These are phyloP conservation scores for Bubalus kerabau DNA, from an alignment of 2,113 vertebrate species.

Conservation along the genomic window DNA sequence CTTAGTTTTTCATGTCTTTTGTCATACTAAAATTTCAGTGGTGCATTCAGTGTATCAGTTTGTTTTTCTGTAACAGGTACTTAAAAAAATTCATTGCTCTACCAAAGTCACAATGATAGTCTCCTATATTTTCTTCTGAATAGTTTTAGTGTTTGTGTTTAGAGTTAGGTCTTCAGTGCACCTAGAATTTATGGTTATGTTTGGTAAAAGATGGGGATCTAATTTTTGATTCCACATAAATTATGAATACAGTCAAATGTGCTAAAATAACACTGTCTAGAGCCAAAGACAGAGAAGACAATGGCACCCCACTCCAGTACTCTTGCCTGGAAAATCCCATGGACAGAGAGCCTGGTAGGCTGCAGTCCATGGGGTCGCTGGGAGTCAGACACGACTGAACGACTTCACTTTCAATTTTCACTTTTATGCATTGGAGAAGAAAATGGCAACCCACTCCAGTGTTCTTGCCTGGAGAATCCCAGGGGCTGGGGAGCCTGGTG, in stretches of 20 bases:
- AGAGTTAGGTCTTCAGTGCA: neutral
- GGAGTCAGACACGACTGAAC: too few species aligned
- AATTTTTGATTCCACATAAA: constrained; percentile 11
- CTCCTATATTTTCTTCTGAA: neutral
- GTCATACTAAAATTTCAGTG: neutral
- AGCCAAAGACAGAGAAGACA: neutral
- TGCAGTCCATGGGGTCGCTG: too few species aligned
- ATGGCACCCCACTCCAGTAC: too few species aligned
- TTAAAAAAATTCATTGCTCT: neutral
- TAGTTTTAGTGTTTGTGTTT: neutral
- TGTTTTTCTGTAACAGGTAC: neutral
- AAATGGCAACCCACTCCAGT: too few species aligned
- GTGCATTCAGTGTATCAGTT: neutral
- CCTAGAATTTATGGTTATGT: neutral
- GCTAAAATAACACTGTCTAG: neutral
- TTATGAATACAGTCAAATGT: neutral
- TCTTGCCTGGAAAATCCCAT: too few species aligned
- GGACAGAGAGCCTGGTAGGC: too few species aligned
- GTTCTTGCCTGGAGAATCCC: too few species aligned
- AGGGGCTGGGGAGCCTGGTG: too few species aligned
- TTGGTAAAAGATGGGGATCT: neutral
- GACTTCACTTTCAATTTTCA: too few species aligned
- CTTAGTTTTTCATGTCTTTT: neutral
- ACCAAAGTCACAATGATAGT: neutral
- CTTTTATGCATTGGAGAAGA: too few species aligned